A percentile compares a stretch with the other conserved stretches of the same genome.
Evolutionary conservation across 2,113 vertebrate genomes (phyloP).

Genomic region (Uria lomvia): DNA sequence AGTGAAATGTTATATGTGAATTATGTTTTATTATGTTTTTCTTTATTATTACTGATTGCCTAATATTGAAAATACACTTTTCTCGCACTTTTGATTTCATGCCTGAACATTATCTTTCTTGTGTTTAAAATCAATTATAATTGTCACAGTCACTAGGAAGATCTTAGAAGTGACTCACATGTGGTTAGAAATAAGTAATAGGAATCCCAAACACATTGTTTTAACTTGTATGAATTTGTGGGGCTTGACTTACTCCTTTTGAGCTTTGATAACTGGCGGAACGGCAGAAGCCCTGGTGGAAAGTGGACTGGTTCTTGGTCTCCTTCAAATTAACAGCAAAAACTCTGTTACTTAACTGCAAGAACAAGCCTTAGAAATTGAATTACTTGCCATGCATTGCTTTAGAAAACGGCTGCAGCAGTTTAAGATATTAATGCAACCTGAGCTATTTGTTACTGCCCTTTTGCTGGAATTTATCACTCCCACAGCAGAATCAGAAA

Average conservation of each 20-base stretch:
- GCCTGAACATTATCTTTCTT: neutral
- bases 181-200: neutral
- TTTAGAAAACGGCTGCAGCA: neutral
- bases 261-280: neutral
- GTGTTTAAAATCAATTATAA: neutral
- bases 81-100: neutral
- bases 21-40: neutral
- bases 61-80: neutral
- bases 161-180: neutral
- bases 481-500: conserved; percentile 27
- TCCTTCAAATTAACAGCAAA: neutral
- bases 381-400: neutral
- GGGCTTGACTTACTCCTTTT: neutral
- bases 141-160: neutral
- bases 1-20: neutral
- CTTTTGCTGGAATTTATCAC: conserved; percentile 29
- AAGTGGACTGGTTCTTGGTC: neutral
- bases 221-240: neutral
- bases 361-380: neutral
- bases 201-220: neutral
- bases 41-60: neutral
- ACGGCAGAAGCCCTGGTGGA: neutral
- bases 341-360: neutral
- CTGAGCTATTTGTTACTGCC: neutral
- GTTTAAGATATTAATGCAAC: neutral